These are phyloP conservation scores for Hippocampus mohnikei DNA, from an alignment of 2,113 vertebrate genomes.

Conservation along the genomic window DNA sequence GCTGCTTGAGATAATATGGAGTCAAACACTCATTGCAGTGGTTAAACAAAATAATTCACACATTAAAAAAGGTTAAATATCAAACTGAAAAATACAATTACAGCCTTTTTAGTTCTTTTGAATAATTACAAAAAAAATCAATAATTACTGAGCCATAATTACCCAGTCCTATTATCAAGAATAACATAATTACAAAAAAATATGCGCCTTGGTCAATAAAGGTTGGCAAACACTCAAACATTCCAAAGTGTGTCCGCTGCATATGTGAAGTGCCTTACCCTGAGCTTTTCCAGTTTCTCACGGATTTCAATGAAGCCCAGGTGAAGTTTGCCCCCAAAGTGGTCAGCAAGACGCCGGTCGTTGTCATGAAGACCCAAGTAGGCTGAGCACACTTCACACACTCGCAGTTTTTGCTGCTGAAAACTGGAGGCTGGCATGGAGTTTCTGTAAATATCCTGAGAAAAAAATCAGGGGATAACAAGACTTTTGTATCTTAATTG, in stretches of 20 bases:
- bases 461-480: conserved; percentile 1
- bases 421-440: conserved; percentile 99
- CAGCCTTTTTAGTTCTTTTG: too few species aligned
- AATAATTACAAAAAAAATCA: too few species aligned
- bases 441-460: conserved; percentile 94
- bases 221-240: background rate
- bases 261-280: conserved; percentile 69
- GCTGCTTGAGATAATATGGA: too few species aligned
- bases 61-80: too few species aligned
- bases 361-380: conserved; percentile 98
- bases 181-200: background rate
- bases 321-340: conserved; percentile 97
- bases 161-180: too few species aligned
- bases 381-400: conserved; percentile 97
- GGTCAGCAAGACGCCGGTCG: conserved; percentile 93
- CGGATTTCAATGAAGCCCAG: conserved; percentile 98
- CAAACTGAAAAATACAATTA: too few species aligned
- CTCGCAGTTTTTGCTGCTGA: conserved; percentile 95
- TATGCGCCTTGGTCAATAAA: background rate
- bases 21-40: too few species aligned
- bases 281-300: conserved; percentile 94
- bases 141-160: too few species aligned
- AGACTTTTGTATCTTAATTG: background rate
- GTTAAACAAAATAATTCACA: too few species aligned
- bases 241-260: background rate